phyloP scores from a whole-genome alignment of 2,797 vertebrate species.

The Syndactyla subalaris region DNA sequence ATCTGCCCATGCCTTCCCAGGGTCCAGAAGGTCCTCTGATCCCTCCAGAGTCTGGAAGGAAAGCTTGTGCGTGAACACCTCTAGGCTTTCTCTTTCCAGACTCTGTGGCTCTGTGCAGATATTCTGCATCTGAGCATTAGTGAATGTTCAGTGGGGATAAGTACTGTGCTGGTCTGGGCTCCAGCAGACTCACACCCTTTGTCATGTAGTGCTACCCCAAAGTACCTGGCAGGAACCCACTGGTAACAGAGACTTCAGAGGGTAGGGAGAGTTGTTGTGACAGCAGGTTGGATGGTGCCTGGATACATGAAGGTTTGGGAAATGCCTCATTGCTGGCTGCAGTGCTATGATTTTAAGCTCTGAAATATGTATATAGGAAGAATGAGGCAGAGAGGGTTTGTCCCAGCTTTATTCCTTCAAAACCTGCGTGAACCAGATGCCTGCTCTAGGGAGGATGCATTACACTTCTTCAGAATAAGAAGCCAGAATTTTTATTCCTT shows the following conservation, averaged over 20 bases:
- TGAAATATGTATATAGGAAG: background rate
- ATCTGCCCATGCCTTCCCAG: background rate
- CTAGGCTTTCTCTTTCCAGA: background rate
- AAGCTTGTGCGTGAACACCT: background rate
- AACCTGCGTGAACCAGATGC: background rate
- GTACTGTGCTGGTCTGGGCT: background rate
- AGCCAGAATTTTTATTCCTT: background rate
- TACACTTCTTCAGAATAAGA: background rate
- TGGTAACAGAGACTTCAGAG: background rate
- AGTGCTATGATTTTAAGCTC: background rate
- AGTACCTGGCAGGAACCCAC: background rate
- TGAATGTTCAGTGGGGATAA: background rate
- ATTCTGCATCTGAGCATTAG: background rate
- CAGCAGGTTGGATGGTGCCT: background rate
- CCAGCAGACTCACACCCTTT: background rate
- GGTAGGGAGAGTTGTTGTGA: background rate
- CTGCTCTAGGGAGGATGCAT: background rate
- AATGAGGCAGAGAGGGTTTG: background rate
- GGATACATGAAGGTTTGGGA: background rate
- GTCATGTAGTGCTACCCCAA: background rate
- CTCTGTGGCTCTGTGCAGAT: background rate
- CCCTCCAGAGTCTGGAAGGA: background rate
- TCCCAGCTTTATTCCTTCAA: background rate
- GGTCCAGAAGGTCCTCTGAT: background rate
- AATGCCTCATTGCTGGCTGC: background rate